A percentile compares a stretch with the other conserved stretches of the same genome.
phyloP scores from a whole-genome alignment of 2,113 vertebrate species.

The Passer montanus region DNA sequence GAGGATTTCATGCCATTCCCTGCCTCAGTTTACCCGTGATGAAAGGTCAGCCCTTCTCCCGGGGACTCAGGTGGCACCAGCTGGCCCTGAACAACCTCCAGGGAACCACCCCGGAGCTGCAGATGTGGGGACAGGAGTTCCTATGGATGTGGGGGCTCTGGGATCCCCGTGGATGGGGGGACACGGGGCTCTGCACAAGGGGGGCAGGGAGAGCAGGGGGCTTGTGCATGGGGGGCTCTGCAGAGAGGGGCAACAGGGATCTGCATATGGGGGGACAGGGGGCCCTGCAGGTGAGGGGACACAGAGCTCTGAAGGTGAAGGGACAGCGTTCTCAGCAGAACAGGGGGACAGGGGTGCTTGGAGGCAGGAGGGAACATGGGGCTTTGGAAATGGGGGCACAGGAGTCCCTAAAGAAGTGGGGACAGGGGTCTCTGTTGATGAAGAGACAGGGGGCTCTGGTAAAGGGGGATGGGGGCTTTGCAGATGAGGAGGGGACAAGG shows the following conservation, averaged over 20 bases:
- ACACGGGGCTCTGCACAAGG: not conserved
- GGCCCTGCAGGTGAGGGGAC: not conserved
- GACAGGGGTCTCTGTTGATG: not conserved
- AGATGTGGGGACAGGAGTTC: not conserved
- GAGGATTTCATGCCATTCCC: not conserved
- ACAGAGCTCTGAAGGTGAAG: not conserved
- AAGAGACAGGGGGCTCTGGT: not conserved
- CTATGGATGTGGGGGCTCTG: not conserved
- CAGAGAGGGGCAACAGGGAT: not conserved
- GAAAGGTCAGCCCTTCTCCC: fast-evolving
- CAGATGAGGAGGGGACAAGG: not conserved
- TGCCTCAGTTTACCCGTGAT: not conserved
- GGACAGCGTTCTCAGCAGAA: not conserved
- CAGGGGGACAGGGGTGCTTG: no score
- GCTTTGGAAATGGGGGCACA: not conserved
- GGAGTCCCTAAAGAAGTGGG: not conserved
- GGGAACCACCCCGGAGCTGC: not conserved
- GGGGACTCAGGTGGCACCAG: not conserved
- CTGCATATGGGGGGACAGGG: not conserved
- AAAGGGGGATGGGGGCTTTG: not conserved
- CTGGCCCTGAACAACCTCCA: not conserved
- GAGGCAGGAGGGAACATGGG: not conserved
- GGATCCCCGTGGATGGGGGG: not conserved
- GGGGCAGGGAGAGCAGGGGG: not conserved
- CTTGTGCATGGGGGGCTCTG: not conserved